These are phyloP conservation scores for Agelastica alni DNA, from an alignment of 2,888 invertebrate species.

Conservation along the genomic window DNA sequence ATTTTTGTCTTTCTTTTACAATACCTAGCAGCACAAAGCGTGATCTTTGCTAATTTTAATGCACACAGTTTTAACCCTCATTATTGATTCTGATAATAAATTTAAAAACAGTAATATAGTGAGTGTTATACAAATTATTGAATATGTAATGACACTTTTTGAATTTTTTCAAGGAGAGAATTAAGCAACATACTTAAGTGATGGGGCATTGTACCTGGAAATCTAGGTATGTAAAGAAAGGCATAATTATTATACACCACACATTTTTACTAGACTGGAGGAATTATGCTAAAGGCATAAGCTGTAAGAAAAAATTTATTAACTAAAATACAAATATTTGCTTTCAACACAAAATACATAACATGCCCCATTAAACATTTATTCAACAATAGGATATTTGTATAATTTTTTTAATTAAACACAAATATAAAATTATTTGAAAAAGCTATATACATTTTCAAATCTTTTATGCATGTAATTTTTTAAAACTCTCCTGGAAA, in stretches of 20 bases:
- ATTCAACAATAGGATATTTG: too few species aligned
- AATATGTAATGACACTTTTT: neutral
- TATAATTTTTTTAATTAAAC: too few species aligned
- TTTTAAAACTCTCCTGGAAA: too few species aligned
- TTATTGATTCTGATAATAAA: slow-evolving; percentile 29
- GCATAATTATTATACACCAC: neutral
- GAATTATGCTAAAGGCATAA: too few species aligned
- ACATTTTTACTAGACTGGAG: neutral
- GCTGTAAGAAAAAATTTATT: too few species aligned
- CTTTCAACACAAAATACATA: too few species aligned
- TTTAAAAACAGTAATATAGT: neutral
- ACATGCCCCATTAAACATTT: too few species aligned
- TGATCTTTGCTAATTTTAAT: neutral
- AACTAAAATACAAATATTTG: too few species aligned
- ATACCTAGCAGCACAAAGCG: slow-evolving; percentile 4
- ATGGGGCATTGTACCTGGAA: neutral
- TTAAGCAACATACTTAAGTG: neutral
- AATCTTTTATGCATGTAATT: too few species aligned
- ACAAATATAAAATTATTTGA: too few species aligned
- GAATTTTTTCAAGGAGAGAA: neutral
- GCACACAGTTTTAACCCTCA: neutral
- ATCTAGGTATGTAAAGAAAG: slow-evolving; percentile 8
- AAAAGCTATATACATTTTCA: too few species aligned
- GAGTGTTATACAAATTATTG: neutral
- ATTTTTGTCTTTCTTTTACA: slow-evolving; percentile 12